Evolutionary conservation across 92 coral and sea anemone species (phyloP), one percentile per base, ranked within the genome.

Genomic region (Parazoanthus swiftii): DNA sequence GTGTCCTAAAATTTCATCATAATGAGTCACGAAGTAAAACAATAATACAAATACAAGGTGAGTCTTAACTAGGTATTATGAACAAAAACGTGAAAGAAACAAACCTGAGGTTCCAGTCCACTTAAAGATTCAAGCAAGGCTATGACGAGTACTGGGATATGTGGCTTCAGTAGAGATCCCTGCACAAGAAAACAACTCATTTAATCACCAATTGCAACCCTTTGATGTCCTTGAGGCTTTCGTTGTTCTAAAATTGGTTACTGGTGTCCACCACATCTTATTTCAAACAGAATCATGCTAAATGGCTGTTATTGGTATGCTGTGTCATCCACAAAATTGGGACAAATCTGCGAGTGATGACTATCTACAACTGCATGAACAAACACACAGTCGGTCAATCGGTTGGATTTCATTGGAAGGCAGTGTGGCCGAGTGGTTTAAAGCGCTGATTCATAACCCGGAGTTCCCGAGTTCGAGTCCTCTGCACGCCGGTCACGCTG

Each of bases 91-190:
- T 39, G 67, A 11, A 76, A 26, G 51, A 26, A 72, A 50, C 78
- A 14, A 75, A 95, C 95, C 95, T 95, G 98, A 11, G 94, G 89
- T 82, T 97, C 99, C 51, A 97, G 90, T 58, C 95, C 95, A 86
- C 98, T 97, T 26, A 97, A 93, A 33, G 99, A 95, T 81, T 97
- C 98, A 50, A 97, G 90, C 65, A 97, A 92, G n/a, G 98, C 97
- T 67, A 94, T 83, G 11, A 97, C 96, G 35, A 97, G 86, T 20
- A 95, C 89, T 16, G 99, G 94, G n/a, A 97, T 95, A 79, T 97
- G 98, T 67, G 99, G 99, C 89, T 97, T 97, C 15, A 97, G 90
- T 33, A 95, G 92, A 9, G 94, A 85, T 25, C 98, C 98, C 98
- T 95, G 25, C 13, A 66, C 35, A 68, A 65, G 26, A 85, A 68